Percentiles rank a stretch among this genome's conserved stretches.
Evolutionary conservation across 2,888 invertebrate genomes (phyloP).

Genomic region (Hirtodrosophila confusa): DNA sequence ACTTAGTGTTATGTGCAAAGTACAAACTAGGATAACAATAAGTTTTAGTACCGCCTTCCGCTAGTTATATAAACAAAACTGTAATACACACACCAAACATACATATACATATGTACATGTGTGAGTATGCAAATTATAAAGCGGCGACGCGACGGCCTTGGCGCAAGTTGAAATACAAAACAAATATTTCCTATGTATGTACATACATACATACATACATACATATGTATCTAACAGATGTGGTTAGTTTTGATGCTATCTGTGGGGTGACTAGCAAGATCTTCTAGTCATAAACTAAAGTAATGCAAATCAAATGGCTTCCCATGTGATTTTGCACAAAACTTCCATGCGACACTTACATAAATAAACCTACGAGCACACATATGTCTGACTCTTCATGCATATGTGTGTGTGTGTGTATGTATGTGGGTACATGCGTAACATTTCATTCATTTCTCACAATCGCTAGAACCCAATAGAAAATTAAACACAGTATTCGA

Average conservation of each 20-base stretch:
- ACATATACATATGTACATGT: not conserved
- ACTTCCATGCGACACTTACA: constrained; percentile 16
- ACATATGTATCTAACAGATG: no score
- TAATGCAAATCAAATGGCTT: constrained; percentile 6
- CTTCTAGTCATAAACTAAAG: not conserved
- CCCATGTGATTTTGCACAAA: constrained; percentile 17
- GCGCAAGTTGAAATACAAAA: not conserved
- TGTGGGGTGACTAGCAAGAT: no score
- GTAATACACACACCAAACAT: constrained; percentile 15
- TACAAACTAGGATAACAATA: constrained; percentile 37
- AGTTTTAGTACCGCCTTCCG: constrained; percentile 23
- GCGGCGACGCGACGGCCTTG: constrained; percentile 2
- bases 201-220: no score
- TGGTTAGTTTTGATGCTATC: no score
- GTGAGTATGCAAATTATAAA: no score
- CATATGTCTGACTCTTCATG: no score
- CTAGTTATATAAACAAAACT: constrained; percentile 2
- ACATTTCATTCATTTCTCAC: constrained; percentile 21
- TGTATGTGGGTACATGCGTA: constrained; percentile 10
- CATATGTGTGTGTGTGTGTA: not conserved
- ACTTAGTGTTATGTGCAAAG: constrained; percentile 21
- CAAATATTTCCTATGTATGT: not conserved
- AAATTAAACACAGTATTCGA: no score
- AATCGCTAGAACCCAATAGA: constrained; percentile 14
- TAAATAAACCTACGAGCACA: not conserved